Evolutionary conservation across 2,113 vertebrate species (phyloP).

Genomic region (Pardalotus punctatus): DNA sequence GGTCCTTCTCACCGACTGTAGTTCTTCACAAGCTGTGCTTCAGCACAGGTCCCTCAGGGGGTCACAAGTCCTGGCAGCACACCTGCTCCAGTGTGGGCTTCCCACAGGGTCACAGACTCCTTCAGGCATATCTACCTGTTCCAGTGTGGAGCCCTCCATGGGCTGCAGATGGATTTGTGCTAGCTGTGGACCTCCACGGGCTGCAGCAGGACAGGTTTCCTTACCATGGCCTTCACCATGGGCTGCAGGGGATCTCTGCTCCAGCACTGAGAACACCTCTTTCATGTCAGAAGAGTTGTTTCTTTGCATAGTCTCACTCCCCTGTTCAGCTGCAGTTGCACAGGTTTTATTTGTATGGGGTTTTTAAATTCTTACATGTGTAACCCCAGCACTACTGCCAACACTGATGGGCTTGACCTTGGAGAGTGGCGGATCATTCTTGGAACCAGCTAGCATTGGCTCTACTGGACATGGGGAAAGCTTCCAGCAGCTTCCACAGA

Average conservation of each 20-base stretch:
- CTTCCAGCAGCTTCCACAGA: neutral
- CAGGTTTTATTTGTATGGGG: neutral
- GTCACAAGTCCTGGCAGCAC: neutral
- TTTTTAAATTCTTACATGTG: too few species aligned
- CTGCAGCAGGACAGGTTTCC: neutral
- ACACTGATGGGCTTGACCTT: neutral
- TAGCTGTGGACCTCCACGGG: neutral
- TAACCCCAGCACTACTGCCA: neutral
- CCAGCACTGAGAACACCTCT: neutral
- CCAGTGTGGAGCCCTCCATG: rapidly evolving
- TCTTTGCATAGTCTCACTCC: neutral
- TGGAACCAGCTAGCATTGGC: neutral
- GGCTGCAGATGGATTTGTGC: neutral
- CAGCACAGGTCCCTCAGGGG: rapidly evolving
- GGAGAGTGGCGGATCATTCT: neutral
- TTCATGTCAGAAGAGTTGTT: neutral
- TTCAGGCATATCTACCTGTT: neutral
- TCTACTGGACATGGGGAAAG: neutral
- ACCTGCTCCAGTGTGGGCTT: too few species aligned
- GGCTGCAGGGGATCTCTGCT: neutral
- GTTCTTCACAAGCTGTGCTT: neutral
- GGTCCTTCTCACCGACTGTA: neutral
- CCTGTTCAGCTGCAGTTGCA: rapidly evolving
- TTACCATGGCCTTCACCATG: rapidly evolving
- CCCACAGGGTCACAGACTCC: rapidly evolving